Evolutionary conservation across 2,888 invertebrate species (phyloP), one percentile per base, ranked within the genome.

Genomic region (Coelopa pilipes): DNA sequence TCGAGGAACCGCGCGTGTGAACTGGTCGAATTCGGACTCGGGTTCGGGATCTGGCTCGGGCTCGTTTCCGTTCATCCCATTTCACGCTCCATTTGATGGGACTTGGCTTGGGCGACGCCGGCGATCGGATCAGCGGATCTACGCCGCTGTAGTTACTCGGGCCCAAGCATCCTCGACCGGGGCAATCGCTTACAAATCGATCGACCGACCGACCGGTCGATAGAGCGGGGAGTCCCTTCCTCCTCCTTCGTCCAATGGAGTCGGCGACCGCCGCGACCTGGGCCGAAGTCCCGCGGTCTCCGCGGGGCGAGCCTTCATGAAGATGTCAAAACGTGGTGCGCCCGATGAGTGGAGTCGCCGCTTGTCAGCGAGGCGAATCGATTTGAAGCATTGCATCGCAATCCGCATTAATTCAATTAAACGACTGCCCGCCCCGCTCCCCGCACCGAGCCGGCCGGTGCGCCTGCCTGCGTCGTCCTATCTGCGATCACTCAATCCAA

Each of bases 401-500:
- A 80, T 85, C 80, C 83, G 82, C 83, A 85, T 85, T 85, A 85
- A 85, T 85, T 85, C 85, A 85, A 85, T 85, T 84, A 84, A 85
- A 85, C 82, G 72, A n/a, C 69, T 70, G 65, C 21, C 24, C 59
- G 70, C 70, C 68, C 63, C 62, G 10, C 57, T 57, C 50, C 47
- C 19, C 19, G 47, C 62, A 13, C 49, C 24, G 17, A n/a, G 60
- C 17, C 13, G 21, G n/a, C 60, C 13, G 15, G 60, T 57, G 59
- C 49, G 72, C 73, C 74, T 75, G 75, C 70, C 76, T 75, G 76
- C 81, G 79, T 82, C 82, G 46, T 55, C 49, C 62, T 83, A 84
- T 84, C 84, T 85, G 82, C 83, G 85, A 84, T 85, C 84, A 83
- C 82, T 86, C 85, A 86, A 86, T 86, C 85, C 85, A 86, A 86